Conservation (phyloP, 2,113 vertebrate species). For the Nerophis lumbriciformis region DNA sequence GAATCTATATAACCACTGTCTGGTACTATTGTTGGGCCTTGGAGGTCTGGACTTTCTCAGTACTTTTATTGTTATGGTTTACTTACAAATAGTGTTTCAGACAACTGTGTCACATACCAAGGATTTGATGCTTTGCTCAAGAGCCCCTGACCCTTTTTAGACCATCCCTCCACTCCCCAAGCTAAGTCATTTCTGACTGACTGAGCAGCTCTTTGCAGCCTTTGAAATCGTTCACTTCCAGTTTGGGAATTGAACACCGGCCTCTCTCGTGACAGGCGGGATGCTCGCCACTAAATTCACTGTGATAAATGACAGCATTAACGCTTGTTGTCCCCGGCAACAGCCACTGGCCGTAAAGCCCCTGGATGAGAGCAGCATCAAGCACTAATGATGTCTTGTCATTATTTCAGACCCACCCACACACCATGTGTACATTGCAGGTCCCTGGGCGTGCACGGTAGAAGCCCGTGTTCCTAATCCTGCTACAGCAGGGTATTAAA, state of each 20-base stretch:
- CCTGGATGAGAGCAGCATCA: slow-evolving; percentile 13
- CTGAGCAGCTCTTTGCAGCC: background rate
- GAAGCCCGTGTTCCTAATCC: slow-evolving; percentile 43
- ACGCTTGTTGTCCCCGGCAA: slow-evolving; percentile 17
- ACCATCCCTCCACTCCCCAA: background rate
- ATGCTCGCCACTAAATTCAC: background rate
- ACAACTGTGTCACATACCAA: too few species aligned
- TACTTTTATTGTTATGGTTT: too few species aligned
- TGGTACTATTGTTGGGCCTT: too few species aligned
- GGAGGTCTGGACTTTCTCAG: too few species aligned
- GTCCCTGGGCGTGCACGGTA: slow-evolving; percentile 13
- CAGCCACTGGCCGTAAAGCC: slow-evolving; percentile 15
- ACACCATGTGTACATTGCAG: background rate
- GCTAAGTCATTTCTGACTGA: too few species aligned
- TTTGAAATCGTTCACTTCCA: background rate
- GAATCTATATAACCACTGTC: too few species aligned
- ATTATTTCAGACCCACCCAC: slow-evolving; percentile 7
- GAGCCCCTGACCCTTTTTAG: too few species aligned
- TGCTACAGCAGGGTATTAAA: slow-evolving; percentile 39
- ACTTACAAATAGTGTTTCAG: too few species aligned
- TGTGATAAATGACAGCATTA: slow-evolving; percentile 11
- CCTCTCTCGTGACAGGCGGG: background rate
- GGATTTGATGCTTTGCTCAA: too few species aligned
- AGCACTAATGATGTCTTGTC: slow-evolving; percentile 19
- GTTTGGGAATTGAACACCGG: background rate